These are phyloP conservation scores for Syngnathus acus DNA, from an alignment of 2,797 vertebrate genomes.

Conservation along the genomic window DNA sequence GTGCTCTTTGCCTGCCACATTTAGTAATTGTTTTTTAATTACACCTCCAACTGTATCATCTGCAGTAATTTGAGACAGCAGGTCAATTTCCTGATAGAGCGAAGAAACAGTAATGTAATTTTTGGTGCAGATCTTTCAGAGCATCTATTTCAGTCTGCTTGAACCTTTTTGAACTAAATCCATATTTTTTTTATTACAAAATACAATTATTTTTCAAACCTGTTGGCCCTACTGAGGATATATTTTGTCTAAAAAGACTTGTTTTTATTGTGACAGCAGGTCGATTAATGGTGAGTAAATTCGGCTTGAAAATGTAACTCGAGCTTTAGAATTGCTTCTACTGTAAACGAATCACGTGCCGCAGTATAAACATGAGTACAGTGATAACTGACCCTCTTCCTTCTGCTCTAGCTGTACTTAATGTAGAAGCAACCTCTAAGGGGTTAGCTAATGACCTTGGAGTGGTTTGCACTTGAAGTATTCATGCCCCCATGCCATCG, in stretches of 20 bases:
- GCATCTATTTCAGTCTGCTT: neutral
- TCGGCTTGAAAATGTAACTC: neutral
- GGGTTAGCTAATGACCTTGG: neutral
- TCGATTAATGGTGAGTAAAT: neutral
- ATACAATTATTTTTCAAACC: neutral
- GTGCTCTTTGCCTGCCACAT: constrained; percentile 72
- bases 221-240: no score
- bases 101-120: constrained; percentile 64
- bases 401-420: neutral
- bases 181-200: neutral
- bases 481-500: neutral
- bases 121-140: constrained; percentile 14
- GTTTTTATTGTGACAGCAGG: neutral
- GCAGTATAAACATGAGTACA: neutral
- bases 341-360: neutral
- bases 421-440: neutral
- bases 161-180: neutral
- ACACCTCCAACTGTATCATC: constrained; percentile 77
- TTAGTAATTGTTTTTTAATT: constrained; percentile 85
- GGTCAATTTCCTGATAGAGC: constrained; percentile 72
- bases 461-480: neutral
- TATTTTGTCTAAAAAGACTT: neutral
- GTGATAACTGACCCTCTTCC: neutral
- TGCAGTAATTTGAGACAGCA: constrained; percentile 78
- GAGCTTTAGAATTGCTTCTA: neutral